A percentile compares a stretch with the other conserved stretches of the same genome.
phyloP scores from a whole-genome alignment of 2,888 invertebrate species.

The Acleris laterana region DNA sequence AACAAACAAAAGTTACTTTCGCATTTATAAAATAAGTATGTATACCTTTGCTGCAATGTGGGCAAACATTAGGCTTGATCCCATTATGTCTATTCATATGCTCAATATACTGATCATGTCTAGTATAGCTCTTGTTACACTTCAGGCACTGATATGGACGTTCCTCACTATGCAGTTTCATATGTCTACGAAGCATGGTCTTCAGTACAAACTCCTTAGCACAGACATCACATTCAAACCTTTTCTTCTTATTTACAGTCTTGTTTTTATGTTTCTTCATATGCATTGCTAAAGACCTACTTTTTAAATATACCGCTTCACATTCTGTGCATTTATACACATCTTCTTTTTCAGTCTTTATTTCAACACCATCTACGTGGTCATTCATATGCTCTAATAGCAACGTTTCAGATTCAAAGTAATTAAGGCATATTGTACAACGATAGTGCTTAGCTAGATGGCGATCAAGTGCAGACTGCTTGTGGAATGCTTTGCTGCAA shows the following conservation, averaged over 20 bases:
- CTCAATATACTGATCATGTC: constrained; percentile 82
- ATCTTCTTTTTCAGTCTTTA: constrained; percentile 51
- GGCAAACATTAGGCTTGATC: constrained; percentile 83
- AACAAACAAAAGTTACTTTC: too few species aligned
- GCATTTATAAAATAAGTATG: neutral
- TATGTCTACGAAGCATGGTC: constrained; percentile 73
- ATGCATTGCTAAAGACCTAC: constrained; percentile 75
- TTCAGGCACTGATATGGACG: constrained; percentile 81
- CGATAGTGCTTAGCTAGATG: constrained; percentile 62
- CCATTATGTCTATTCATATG: constrained; percentile 85
- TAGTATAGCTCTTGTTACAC: constrained; percentile 84
- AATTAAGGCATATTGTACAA: constrained; percentile 48
- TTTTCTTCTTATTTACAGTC: constrained; percentile 54
- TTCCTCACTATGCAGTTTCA: constrained; percentile 80
- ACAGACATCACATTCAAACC: constrained; percentile 75
- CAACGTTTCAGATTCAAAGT: constrained; percentile 44
- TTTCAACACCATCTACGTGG: constrained; percentile 42
- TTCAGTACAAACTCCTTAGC: constrained; percentile 70
- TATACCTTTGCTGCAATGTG: constrained; percentile 84
- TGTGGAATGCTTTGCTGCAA: constrained; percentile 62
- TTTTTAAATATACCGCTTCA: constrained; percentile 77
- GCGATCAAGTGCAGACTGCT: constrained; percentile 56
- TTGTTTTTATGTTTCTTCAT: constrained; percentile 61
- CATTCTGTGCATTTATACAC: constrained; percentile 79
- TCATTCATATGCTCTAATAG: constrained; percentile 47